Evolutionary conservation across 2,797 vertebrate genomes (phyloP), one percentile per base, ranked within the genome.

Genomic region (Leuciscus waleckii): DNA sequence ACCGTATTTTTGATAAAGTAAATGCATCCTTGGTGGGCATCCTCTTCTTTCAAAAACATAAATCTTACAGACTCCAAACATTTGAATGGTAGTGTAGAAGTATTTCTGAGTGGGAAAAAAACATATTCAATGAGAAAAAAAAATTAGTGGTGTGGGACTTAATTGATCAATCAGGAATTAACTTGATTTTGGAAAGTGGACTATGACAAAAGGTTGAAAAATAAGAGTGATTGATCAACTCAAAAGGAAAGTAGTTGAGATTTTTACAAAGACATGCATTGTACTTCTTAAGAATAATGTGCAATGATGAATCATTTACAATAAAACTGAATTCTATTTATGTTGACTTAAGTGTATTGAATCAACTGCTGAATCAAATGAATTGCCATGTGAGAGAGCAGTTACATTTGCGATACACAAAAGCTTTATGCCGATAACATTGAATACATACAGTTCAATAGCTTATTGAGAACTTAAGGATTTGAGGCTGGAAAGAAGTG

Each of bases 341-440:
- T 14, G 13, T 1, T 51, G 46, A 69, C 65, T 54, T n/a, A 5
- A n/a, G 17, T 37, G 46, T 35, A 69, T 46, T 81, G 13, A 56
- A 39, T 56, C 23, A 69, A 56, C 35, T 37, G 43, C n/a, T 43
- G n/a, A 73, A n/a, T 73, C 26, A 73, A 73, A 73, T 76, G 13
- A 78, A 77, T 26, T 61, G 19, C 41, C 41, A 32, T 35, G 19
- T 51, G 6, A 29, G 5, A 73, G 26, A 37, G 13, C 6, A 6
- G 61, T 32, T 65, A 32, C 6, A 35, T 41, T 29, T 10, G n/a
- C 41, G 6, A 68, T 8, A 11, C 6, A 32, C 35, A 51, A 65
- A 82, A 37, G 1, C 17, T 49, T 77, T 11, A 70, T 7, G 19
- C n/a, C 2, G n/a, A 39, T 39, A 26, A 51, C 26, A 19, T 1